phyloP scores from a whole-genome alignment of 1,140 invertebrate species.

The Lanistes nyassanus region DNA sequence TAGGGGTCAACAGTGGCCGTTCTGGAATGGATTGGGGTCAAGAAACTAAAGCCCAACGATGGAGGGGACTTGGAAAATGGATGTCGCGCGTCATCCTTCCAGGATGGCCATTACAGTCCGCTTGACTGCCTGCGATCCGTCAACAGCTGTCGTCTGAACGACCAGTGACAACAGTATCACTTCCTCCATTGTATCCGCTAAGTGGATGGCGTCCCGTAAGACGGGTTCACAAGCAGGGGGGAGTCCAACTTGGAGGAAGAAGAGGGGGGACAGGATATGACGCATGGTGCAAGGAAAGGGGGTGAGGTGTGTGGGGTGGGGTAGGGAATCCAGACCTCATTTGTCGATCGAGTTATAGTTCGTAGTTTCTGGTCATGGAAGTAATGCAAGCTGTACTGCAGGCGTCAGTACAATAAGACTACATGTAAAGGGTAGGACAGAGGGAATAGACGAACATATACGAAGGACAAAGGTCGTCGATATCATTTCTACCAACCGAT shows the following conservation, averaged over 20 bases:
- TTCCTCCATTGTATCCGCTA: background rate
- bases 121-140: background rate
- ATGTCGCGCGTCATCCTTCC: background rate
- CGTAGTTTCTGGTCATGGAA: background rate
- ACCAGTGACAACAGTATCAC: background rate
- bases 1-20: too few relatives aligned
- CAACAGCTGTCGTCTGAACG: background rate
- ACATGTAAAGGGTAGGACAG: too few relatives aligned
- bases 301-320: background rate
- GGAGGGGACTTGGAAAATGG: too few relatives aligned
- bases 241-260: too few relatives aligned
- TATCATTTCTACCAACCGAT: too few relatives aligned
- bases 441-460: too few relatives aligned
- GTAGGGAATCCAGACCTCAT: background rate
- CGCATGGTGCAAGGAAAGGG: background rate
- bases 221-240: background rate
- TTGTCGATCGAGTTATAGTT: constrained; percentile 1
- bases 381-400: too few relatives aligned
- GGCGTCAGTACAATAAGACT: too few relatives aligned
- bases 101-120: too few relatives aligned
- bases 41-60: too few relatives aligned
- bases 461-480: too few relatives aligned
- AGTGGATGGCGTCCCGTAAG: background rate
- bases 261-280: background rate
- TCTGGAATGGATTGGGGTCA: too few relatives aligned